Conservation (phyloP, 2,888 invertebrate species). For the Exocentrus adspersus region DNA sequence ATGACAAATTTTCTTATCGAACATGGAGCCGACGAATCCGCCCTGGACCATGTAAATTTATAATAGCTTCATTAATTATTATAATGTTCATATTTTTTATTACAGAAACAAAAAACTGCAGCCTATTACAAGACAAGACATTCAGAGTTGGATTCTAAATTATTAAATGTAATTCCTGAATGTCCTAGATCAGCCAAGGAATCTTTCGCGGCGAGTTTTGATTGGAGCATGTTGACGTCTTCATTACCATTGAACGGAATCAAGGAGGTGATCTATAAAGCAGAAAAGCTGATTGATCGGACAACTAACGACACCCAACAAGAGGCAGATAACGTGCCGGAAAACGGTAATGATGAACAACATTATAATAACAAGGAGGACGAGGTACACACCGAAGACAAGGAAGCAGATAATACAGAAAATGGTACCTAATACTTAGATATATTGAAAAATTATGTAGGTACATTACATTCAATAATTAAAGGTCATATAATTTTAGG, state of each 20-base stretch:
- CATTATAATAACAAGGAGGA: constrained; percentile 51
- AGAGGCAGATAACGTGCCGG: constrained; percentile 42
- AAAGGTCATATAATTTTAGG: too few relatives aligned
- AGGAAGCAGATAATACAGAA: constrained; percentile 46
- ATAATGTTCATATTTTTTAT: too few relatives aligned
- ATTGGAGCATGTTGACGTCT: constrained; percentile 74
- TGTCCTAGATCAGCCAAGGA: constrained; percentile 82
- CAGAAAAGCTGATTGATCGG: constrained; percentile 35
- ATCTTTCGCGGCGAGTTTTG: constrained; percentile 75
- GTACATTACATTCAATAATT: too few relatives aligned
- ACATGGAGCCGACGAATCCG: constrained; percentile 85
- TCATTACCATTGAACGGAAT: constrained; percentile 55
- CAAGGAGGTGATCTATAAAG: constrained; percentile 46
- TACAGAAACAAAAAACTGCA: constrained; percentile 87
- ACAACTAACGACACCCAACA: constrained; percentile 31
- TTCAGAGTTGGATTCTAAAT: constrained; percentile 79
- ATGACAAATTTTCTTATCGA: constrained; percentile 82
- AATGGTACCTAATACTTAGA: neutral
- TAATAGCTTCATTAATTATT: constrained; percentile 2
- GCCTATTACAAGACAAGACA: constrained; percentile 80
- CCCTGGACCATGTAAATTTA: constrained; percentile 80
- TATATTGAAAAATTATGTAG: neutral
- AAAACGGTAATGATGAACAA: constrained; percentile 47
- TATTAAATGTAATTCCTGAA: constrained; percentile 78
- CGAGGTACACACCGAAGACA: constrained; percentile 24